Base-by-base conservation (phyloP, 2,113 vertebrate genomes). In the Lagopus leucura region DNA sequence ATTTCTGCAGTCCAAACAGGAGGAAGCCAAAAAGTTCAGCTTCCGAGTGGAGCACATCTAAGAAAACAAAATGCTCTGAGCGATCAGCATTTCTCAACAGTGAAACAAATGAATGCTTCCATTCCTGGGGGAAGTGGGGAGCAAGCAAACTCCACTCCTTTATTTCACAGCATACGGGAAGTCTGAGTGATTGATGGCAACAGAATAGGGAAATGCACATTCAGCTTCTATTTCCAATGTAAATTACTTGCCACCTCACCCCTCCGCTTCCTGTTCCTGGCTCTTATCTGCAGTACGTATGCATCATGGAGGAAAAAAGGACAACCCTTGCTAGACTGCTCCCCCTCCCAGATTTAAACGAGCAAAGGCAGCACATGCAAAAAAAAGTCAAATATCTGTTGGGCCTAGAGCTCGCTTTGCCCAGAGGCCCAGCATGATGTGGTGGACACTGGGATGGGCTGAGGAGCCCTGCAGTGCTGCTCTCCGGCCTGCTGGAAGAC, bases 21-120 rank as follows among this genome's bases (percentile, higher is more conserved):
- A 74, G 66, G 36, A 88, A 83, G 54, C 82, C 65, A 66, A 65
- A 71, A 81, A 82, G 58, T 75, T 78, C 70, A 32, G 70, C 77
- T 60, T 85, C 69, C 48, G 60, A 92, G 87, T 28, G 17, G 24
- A n/a, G 28, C 6, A 8, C 17, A 17, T 52, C 58, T 52, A 40
- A 43, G n/a, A 34, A 58, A 58, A n/a, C 11, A 40, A 83, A 69
- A 82, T 66, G 43, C 91, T 97, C 82, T 82, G 57, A 93, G 54
- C 24, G 45, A 95, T 95, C 93, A 97, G 94, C 96, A 91, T 78
- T 94, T 95, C 86, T 50, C 90, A 74, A 70, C 90, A 72, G 60
- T 16, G 83, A 95, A 95, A 95, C 61, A 91, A 94, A 90, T 48
- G 69, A 94, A 65, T 2, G 4, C 75, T 88, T 88, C 90, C 82